A percentile compares a stretch with the other conserved stretches of the same genome.
These are phyloP conservation scores for Ahaetulla prasina DNA, from an alignment of 2,113 vertebrate species.

Conservation along the genomic window DNA sequence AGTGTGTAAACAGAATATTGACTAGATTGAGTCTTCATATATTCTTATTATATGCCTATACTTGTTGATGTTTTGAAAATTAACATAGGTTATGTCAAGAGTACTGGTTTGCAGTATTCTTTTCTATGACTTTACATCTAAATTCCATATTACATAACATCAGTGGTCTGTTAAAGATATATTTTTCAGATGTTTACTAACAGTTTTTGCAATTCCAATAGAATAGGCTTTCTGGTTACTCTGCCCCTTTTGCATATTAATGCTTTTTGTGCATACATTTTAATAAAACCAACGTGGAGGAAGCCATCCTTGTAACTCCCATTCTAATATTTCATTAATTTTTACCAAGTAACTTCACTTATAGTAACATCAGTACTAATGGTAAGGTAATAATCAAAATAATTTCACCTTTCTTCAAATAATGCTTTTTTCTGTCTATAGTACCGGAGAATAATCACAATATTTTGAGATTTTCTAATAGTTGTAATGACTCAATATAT, in stretches of 20 bases:
- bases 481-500: not conserved
- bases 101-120: not conserved
- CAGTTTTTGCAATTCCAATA: not conserved
- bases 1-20: not conserved
- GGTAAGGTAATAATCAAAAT: not conserved
- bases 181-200: not conserved
- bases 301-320: not conserved
- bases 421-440: not conserved
- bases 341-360: not conserved
- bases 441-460: not conserved
- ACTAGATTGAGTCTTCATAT: not conserved
- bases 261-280: not conserved
- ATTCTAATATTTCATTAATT: not conserved
- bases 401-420: too few relatives aligned
- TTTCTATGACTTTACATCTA: not conserved
- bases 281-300: not conserved
- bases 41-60: not conserved
- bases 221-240: not conserved
- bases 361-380: not conserved
- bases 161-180: not conserved
- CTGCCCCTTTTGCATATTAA: not conserved
- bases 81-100: not conserved
- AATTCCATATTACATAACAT: not conserved
- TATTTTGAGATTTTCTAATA: not conserved
- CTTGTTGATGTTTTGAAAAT: not conserved